Base-by-base conservation (phyloP, 2,888 invertebrate genomes). In the Drosophila algonquin region DNA sequence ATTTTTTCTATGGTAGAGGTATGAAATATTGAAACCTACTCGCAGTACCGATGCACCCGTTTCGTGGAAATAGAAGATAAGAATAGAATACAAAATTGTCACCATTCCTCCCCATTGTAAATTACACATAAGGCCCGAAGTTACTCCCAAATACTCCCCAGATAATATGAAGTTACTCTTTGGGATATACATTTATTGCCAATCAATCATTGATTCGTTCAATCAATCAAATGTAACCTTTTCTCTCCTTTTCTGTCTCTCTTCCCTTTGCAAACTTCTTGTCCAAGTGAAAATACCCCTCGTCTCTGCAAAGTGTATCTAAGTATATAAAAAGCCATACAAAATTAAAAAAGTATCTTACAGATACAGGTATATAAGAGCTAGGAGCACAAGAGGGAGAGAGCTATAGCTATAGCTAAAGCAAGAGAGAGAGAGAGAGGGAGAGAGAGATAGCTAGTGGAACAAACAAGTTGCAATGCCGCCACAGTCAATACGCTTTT, bases 401-500 rank as follows among this genome's bases (percentile, higher is more conserved):
- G 27, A 30, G 40, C 40, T 40, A 1, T 1, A 10, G 10, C n/a
- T n/a, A n/a, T n/a, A 32, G 10, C 10, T 10, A 14, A 5, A 6
- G 40, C 40, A 12, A 32, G 10, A 32, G 10, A 10, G 0, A 14
- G 2, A 6, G 6, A 7, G 27, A 27, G 8, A 27, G 40, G 62
- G 85, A 50, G 27, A 44, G 8, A 16, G 18, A 51, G 6, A 14
- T 4, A 35, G 14, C 40, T 35, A 14, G 35, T 3, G 35, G 14
- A 14, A 70, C 68, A 64, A 71, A 55, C 73, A 51, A 48, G 73
- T 73, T 83, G 84, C 65, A 75, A 71, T 76, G 67, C 73, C 6
- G 40, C 40, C 40, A 40, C 86, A 83, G 82, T 83, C 83, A 89
- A 84, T 84, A 89, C 70, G 89, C 85, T 89, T 84, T 84, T 84